Conservation (phyloP, 2,113 vertebrate genomes). For the Amphiprion percula region DNA sequence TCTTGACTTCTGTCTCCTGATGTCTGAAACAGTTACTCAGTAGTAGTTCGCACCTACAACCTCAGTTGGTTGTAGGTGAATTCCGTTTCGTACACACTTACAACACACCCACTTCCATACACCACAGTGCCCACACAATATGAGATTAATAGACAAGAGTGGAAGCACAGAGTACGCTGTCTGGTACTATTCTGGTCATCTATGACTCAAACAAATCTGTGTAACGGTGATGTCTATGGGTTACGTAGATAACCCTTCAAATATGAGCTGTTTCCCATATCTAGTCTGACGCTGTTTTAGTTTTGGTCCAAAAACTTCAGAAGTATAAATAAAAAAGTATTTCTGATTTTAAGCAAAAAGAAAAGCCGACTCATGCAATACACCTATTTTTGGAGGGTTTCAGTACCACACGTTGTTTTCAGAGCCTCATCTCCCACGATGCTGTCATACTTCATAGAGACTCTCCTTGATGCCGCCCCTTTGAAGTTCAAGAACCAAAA, state of each 20-base stretch:
- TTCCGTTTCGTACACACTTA: not conserved
- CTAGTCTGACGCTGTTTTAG: conserved; percentile 6
- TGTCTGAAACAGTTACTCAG: conserved; percentile 25
- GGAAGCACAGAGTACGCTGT: conserved; percentile 4
- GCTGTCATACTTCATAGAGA: conserved; percentile 29
- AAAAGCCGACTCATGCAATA: conserved; percentile 1
- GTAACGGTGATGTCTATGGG: not conserved
- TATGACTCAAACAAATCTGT: conserved; percentile 20
- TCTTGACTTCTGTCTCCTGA: conserved; percentile 15
- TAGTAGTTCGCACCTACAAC: conserved; percentile 8
- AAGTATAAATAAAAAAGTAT: conserved; percentile 44
- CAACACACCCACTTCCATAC: conserved; percentile 12
- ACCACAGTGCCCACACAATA: conserved; percentile 17
- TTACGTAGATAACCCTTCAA: not conserved
- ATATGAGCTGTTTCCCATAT: conserved; percentile 9
- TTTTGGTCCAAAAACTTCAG: conserved; percentile 7
- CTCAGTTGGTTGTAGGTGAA: conserved; percentile 19
- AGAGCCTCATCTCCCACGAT: not conserved
- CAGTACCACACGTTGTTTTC: conserved; percentile 7
- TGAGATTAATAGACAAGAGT: not conserved
- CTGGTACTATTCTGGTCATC: conserved; percentile 11
- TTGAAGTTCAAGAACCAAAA: conserved; percentile 49
- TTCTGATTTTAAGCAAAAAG: conserved; percentile 26
- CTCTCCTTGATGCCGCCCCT: conserved; percentile 17
- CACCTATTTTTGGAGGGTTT: conserved; percentile 43